Evolutionary conservation across 37 sponge, comb jelly and placozoan genomes (phyloP).

Genomic region (Beroe forskalii): DNA sequence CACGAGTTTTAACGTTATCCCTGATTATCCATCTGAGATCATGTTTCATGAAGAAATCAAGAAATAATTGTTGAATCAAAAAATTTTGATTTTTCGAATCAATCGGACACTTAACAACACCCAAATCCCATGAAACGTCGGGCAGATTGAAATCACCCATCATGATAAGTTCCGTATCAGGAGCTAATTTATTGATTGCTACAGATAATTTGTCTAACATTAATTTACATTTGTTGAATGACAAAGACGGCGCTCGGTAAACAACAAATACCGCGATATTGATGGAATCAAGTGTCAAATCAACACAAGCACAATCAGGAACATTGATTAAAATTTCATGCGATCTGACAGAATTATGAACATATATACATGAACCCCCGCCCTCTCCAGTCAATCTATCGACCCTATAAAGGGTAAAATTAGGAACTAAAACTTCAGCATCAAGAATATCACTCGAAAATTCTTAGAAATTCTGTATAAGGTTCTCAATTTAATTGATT

Average conservation of each 20-base stretch:
- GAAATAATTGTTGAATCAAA: neutral
- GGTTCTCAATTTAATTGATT: no score
- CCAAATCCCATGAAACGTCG: conserved; percentile 6
- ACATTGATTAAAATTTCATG: conserved; percentile 31
- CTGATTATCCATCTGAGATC: conserved; percentile 31
- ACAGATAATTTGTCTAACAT: neutral
- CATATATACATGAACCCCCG: no score
- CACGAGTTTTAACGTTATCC: no score
- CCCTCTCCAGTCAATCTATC: no score
- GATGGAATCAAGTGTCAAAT: neutral
- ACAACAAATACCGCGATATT: neutral
- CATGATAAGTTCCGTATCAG: neutral
- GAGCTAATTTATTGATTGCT: neutral
- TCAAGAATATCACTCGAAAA: no score
- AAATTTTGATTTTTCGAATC: conserved; percentile 31
- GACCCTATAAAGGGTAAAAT: no score
- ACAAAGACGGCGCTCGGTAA: neutral
- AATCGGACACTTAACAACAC: neutral
- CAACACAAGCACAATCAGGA: neutral
- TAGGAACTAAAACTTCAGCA: neutral
- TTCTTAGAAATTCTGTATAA: no score
- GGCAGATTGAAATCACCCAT: no score
- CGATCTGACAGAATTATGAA: no score
- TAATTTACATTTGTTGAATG: neutral
- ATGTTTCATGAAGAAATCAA: conserved; percentile 17